Evolutionary conservation across 2,888 invertebrate species (phyloP).

Genomic region (Gasteruption jaculator): DNA sequence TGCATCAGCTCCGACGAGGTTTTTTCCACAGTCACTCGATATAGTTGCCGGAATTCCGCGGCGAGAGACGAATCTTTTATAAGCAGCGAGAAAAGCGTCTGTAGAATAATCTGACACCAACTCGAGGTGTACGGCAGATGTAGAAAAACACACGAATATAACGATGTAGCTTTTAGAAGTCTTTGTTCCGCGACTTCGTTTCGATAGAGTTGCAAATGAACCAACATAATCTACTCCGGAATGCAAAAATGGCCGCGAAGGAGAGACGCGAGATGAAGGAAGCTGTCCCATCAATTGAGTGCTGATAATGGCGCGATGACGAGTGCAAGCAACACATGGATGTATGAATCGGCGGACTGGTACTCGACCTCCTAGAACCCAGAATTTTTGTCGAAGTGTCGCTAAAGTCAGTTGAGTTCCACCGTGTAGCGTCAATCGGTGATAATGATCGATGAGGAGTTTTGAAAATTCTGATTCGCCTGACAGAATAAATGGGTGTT

Average conservation of each 20-base stretch:
- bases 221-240: conserved; percentile 22
- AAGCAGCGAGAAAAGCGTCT: too few species aligned
- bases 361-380: conserved; percentile 17
- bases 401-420: conserved; percentile 15
- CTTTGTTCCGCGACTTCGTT: conserved; percentile 13
- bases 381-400: conserved; percentile 12
- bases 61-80: conserved; percentile 23
- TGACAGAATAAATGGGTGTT: conserved; percentile 14
- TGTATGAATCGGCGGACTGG: conserved; percentile 15
- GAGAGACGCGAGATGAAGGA: conserved; percentile 20
- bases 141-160: too few species aligned
- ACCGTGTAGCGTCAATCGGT: too few species aligned
- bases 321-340: conserved; percentile 12
- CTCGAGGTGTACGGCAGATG: too few species aligned
- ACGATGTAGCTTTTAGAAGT: conserved; percentile 17
- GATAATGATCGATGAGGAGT: conserved; percentile 14
- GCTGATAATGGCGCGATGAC: neutral
- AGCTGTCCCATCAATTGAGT: conserved; percentile 32
- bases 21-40: conserved; percentile 10
- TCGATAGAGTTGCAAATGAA: conserved; percentile 11
- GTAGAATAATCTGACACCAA: too few species aligned
- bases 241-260: conserved; percentile 9
- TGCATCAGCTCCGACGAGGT: conserved; percentile 12
- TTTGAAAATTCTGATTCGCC: conserved; percentile 9
- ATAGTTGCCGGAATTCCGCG: conserved; percentile 17